A percentile compares a stretch with the other conserved stretches of the same genome.
Conservation (phyloP, 2,888 invertebrate genomes). For the Eupithecia pulchellata region DNA sequence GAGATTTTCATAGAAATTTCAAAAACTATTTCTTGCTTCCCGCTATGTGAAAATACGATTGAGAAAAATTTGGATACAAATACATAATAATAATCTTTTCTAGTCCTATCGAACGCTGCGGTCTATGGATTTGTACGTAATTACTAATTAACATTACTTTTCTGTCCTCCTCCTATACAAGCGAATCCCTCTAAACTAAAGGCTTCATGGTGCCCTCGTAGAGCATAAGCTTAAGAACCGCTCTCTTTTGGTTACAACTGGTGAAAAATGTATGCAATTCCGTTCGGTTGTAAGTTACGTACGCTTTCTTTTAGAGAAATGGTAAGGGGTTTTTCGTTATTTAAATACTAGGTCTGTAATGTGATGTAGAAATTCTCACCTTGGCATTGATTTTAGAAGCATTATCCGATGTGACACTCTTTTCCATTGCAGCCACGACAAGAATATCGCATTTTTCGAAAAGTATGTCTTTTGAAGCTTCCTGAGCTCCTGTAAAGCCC, state of each 20-base stretch:
- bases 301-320: background rate
- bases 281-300: too few species aligned
- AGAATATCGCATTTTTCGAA: conserved; percentile 92
- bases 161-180: background rate
- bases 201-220: background rate
- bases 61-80: too few species aligned
- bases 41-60: too few species aligned
- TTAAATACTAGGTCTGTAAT: background rate
- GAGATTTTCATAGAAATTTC: too few species aligned
- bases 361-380: conserved; percentile 66
- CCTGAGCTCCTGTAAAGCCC: conserved; percentile 87
- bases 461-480: conserved; percentile 86
- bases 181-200: too few species aligned
- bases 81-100: too few species aligned
- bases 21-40: too few species aligned
- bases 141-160: too few species aligned
- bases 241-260: background rate
- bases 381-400: conserved; percentile 89
- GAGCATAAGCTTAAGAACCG: background rate
- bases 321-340: too few species aligned
- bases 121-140: too few species aligned
- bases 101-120: too few species aligned
- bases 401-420: conserved; percentile 88
- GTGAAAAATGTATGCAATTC: background rate
- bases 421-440: conserved; percentile 92